Base-by-base conservation (phyloP, 2,797 vertebrate genomes). In the Aulostomus chinensis region DNA sequence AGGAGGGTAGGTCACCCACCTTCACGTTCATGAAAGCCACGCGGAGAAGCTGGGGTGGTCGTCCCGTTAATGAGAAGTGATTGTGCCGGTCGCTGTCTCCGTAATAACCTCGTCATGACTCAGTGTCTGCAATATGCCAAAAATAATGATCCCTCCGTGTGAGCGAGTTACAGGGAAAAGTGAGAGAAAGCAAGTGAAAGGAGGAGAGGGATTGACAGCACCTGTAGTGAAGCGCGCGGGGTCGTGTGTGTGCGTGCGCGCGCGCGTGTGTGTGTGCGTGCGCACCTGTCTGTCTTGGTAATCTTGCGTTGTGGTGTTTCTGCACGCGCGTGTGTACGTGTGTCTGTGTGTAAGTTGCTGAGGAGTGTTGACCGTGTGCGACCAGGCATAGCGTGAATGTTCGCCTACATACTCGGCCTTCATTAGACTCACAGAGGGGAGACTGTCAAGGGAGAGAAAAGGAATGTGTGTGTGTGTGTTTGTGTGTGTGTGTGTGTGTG, bases 1-100 rank as follows among this genome's bases (percentile, higher is more conserved):
- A 91, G 96, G 97, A 87, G 96, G 96, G 96, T 97, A 88, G 92
- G 96, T 94, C 49, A 43, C 31, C 18, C 26, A 22, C 3, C 32
- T n/a, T 2, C 1, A 0, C 21, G 6, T 36, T 33, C 53, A 36
- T 30, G 22, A 8, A 56, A 35, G 22, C 2, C 49, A 20, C 13
- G 6, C 37, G 21, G 30, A 45, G 31, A 65, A 18, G 20, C 13
- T 18, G 38, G 37, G 35, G 14, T 54, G 52, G 62, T 54, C 7
- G 40, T 51, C 21, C 18, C n/a, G 65, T 68, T 55, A 73, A 73
- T 60, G 45, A 76, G 69, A 35, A 47, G 30, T 56, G 53, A 64
- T 18, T 61, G 49, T 55, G 57, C 36, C 4, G 1, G 5, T 48
- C 43, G 10, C 53, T 38, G 35, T 68, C 66, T 35, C 7, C 0